Conservation (phyloP, 2,888 invertebrate species). For the Tanypteryx hageni region DNA sequence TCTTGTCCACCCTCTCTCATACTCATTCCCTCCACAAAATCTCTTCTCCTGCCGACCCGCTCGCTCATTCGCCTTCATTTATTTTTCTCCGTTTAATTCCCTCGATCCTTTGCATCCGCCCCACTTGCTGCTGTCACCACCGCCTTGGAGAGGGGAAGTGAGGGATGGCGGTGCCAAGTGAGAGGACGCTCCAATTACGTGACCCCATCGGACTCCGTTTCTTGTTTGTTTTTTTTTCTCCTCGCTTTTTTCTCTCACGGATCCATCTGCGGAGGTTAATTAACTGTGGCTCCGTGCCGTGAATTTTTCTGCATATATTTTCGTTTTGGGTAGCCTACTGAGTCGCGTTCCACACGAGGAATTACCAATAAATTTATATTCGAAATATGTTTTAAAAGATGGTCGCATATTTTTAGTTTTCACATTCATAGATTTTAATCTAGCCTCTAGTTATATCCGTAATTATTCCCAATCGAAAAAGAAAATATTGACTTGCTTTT, state of each 20-base stretch:
- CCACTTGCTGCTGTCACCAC: conserved; percentile 12
- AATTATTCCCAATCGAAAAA: no score
- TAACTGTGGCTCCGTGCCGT: background rate
- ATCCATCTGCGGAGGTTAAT: conserved; percentile 51
- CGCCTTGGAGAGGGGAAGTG: background rate
- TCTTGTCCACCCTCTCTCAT: background rate
- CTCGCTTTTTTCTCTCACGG: background rate
- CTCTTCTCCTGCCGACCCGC: no score
- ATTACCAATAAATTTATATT: no score
- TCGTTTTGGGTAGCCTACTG: no score
- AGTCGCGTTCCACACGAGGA: no score
- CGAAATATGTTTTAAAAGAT: no score
- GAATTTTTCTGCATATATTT: no score
- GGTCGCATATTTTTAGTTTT: no score
- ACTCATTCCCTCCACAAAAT: background rate
- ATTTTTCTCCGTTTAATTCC: background rate
- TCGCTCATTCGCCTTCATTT: no score
- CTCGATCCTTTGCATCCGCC: conserved; percentile 2
- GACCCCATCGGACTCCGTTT: conserved; percentile 26
- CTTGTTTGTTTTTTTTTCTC: conserved; percentile 6
- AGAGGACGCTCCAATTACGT: conserved; percentile 29
- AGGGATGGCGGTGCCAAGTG: background rate
- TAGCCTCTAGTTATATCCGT: no score
- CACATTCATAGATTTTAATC: no score
- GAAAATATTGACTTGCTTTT: no score